These are phyloP conservation scores for Ptychobarbus kaznakovi DNA, from an alignment of 2,797 vertebrate genomes.

Conservation along the genomic window DNA sequence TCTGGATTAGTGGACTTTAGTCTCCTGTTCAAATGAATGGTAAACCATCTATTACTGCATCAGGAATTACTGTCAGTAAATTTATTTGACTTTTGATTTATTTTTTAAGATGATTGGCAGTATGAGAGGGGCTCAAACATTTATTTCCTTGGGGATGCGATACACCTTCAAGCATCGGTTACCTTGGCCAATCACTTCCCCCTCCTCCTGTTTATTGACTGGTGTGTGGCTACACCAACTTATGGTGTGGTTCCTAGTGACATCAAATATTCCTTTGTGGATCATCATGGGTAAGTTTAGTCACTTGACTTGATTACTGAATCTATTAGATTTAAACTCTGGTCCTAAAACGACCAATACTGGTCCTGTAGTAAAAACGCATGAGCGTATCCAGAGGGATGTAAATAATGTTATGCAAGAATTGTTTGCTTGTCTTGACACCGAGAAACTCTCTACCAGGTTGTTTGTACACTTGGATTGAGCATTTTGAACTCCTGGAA, in stretches of 20 bases:
- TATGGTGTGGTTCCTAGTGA: slow-evolving; percentile 54
- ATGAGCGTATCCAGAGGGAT: too few species aligned
- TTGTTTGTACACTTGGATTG: background rate
- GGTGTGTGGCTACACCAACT: slow-evolving; percentile 71
- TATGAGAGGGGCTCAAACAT: slow-evolving; percentile 62
- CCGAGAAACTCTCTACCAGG: background rate
- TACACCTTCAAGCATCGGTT: slow-evolving; percentile 70
- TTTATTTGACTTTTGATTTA: too few species aligned
- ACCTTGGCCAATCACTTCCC: slow-evolving; percentile 65
- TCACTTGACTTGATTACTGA: background rate
- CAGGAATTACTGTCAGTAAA: too few species aligned
- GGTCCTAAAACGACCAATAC: background rate
- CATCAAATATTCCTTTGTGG: slow-evolving; percentile 72
- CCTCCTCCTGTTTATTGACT: slow-evolving; percentile 72
- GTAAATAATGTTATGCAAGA: background rate
- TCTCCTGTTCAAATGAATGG: slow-evolving; percentile 74
- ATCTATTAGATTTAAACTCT: background rate
- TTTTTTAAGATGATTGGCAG: slow-evolving; percentile 76
- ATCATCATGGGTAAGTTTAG: slow-evolving; percentile 69
- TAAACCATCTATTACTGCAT: too few species aligned
- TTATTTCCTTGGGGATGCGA: slow-evolving; percentile 71
- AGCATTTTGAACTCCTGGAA: background rate
- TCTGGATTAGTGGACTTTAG: slow-evolving; percentile 71
- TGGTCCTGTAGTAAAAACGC: background rate
- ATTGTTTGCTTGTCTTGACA: background rate